A percentile compares a stretch with the other conserved stretches of the same genome.
Evolutionary conservation across 1,140 invertebrate species (phyloP).

Genomic region (Drosophila tsacasi): DNA sequence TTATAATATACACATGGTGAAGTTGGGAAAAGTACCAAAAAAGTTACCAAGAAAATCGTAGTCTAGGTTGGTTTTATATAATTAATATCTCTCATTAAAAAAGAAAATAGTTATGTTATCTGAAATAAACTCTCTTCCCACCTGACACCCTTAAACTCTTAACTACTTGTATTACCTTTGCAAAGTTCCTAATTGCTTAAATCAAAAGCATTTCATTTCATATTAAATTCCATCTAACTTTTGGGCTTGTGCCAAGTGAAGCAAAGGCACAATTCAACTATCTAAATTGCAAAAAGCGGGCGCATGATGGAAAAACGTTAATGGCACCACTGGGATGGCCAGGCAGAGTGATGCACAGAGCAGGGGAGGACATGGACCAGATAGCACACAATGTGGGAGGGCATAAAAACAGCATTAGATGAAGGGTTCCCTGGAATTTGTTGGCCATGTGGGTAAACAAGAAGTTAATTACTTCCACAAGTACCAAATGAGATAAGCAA

Average conservation of each 20-base stretch:
- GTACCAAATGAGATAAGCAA: slow-evolving; percentile 23
- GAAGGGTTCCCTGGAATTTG: slow-evolving; percentile 34
- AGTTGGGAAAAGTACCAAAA: neutral
- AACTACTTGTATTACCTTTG: neutral
- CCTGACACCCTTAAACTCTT: neutral
- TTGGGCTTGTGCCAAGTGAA: slow-evolving; percentile 5
- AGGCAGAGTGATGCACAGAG: slow-evolving; percentile 2
- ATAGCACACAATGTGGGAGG: slow-evolving; percentile 15
- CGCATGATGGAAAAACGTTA: slow-evolving; percentile 43
- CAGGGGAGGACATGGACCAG: slow-evolving; percentile 12
- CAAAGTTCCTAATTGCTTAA: neutral
- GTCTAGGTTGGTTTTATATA: neutral
- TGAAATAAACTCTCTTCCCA: neutral
- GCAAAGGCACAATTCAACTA: slow-evolving; percentile 20
- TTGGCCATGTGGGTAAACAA: slow-evolving; percentile 52
- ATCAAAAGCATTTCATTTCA: slow-evolving; percentile 6
- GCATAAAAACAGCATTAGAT: slow-evolving; percentile 39
- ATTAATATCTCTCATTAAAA: no score
- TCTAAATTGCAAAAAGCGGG: slow-evolving; percentile 35
- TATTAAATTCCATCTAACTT: slow-evolving; percentile 45
- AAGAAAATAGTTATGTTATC: no score
- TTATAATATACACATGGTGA: neutral
- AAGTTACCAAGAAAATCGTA: no score
- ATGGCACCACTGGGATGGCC: slow-evolving; percentile 38
- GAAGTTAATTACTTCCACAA: slow-evolving; percentile 41